phyloP scores from a whole-genome alignment of 2,113 vertebrate genomes.

The Chionomys nivalis region DNA sequence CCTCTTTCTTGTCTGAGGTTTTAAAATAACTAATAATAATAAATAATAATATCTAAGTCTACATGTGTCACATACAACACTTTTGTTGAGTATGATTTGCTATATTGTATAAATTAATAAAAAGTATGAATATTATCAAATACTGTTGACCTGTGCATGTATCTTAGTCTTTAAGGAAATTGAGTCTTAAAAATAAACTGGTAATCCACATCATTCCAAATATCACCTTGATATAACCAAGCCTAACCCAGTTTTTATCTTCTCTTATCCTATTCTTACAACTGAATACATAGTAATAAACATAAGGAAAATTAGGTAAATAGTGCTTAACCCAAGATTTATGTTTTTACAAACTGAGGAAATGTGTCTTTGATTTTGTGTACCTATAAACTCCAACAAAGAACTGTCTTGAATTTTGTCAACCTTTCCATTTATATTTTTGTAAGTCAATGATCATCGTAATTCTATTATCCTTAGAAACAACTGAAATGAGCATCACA shows the following conservation, averaged over 20 bases:
- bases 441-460: neutral
- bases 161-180: neutral
- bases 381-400: neutral
- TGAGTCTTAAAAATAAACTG: neutral
- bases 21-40: conserved; percentile 39
- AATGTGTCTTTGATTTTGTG: fast-evolving
- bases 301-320: neutral
- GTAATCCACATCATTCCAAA: neutral
- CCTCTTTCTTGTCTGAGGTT: neutral
- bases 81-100: neutral
- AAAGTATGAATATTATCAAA: neutral
- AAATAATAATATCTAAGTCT: neutral
- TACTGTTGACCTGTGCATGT: neutral
- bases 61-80: neutral
- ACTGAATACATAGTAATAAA: neutral
- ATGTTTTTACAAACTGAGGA: neutral
- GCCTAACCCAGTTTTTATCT: neutral
- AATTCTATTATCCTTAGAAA: neutral
- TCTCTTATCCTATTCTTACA: neutral
- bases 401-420: neutral
- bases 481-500: neutral
- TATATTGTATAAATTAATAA: neutral
- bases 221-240: neutral
- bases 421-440: neutral
- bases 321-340: neutral